phyloP scores from a whole-genome alignment of 2,797 vertebrate species.

The Epinephelus coioides region DNA sequence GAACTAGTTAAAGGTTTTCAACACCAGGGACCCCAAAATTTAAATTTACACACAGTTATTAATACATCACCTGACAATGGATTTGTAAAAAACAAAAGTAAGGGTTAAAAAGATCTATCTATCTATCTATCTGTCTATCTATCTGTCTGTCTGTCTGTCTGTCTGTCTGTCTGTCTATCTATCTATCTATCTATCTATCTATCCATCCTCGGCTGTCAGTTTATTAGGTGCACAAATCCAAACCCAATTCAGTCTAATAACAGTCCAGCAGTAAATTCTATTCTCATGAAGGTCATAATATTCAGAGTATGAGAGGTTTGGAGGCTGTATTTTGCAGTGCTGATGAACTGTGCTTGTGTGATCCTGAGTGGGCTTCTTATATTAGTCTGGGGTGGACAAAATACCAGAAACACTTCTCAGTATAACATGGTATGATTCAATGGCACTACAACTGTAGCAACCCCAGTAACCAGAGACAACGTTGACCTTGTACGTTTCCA shows the following conservation, averaged over 20 bases:
- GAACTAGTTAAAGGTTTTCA: not conserved
- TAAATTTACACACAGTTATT: not conserved
- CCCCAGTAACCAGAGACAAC: too few relatives aligned
- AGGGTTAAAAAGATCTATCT: too few relatives aligned
- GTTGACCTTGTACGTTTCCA: too few relatives aligned
- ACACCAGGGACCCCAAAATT: not conserved
- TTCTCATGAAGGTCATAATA: not conserved
- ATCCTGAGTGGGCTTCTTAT: not conserved
- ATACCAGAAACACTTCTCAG: not conserved
- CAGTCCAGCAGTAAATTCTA: too few relatives aligned
- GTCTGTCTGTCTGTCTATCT: too few relatives aligned
- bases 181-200: too few relatives aligned
- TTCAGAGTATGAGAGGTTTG: not conserved
- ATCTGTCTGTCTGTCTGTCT: not conserved
- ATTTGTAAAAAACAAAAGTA: not conserved
- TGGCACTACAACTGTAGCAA: not conserved
- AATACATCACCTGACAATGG: not conserved
- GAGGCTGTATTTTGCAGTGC: not conserved
- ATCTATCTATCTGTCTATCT: too few relatives aligned
- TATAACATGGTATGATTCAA: conserved; percentile 6
- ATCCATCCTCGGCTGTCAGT: conserved; percentile 12
- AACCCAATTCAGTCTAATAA: not conserved
- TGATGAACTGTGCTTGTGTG: not conserved
- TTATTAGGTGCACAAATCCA: not conserved
- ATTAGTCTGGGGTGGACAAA: not conserved